Evolutionary conservation across 2,113 vertebrate genomes (phyloP).

Genomic region (Bufo bufo): DNA sequence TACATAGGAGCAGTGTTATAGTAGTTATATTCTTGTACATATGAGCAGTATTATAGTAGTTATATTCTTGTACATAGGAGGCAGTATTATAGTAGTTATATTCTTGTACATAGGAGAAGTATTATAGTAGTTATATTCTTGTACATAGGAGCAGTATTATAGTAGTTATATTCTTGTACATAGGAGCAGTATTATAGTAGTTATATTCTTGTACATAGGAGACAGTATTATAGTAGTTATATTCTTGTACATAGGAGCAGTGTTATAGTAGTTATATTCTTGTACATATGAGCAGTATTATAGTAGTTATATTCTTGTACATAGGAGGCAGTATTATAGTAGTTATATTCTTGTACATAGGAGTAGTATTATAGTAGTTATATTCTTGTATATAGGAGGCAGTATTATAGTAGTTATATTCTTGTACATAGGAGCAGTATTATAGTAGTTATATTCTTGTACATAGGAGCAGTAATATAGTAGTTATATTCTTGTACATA

Average conservation of each 20-base stretch:
- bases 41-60: background rate
- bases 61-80: background rate
- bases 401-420: conserved; percentile 1
- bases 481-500: background rate
- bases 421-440: background rate
- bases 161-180: conserved; percentile 3
- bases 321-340: background rate
- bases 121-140: background rate
- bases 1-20: background rate
- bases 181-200: no score
- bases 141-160: background rate
- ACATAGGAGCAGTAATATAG: background rate
- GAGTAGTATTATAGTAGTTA: background rate
- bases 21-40: background rate
- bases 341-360: background rate
- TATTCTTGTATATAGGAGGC: background rate
- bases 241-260: no score
- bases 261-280: no score
- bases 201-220: no score
- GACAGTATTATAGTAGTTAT: no score
- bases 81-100: conserved; percentile 12
- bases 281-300: no score
- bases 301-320: no score
- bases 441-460: conserved; percentile 7
- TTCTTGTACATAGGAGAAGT: conserved; percentile 5